Evolutionary conservation across 2,797 vertebrate genomes (phyloP).

Genomic region (Melanotaenia boesemani): DNA sequence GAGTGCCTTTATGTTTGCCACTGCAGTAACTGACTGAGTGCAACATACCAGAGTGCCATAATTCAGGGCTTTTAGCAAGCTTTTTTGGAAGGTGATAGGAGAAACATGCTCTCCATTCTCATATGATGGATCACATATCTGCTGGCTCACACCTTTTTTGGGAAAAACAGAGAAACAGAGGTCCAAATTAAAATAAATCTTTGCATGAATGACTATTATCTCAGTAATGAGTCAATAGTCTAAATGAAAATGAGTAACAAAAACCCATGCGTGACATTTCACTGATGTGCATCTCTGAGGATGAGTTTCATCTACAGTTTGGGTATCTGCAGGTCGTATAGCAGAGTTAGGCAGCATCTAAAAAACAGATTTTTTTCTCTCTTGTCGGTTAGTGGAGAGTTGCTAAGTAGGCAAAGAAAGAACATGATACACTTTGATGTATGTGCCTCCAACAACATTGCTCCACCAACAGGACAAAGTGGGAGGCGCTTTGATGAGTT

Average conservation of each 20-base stretch:
- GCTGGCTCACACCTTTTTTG: slow-evolving; percentile 41
- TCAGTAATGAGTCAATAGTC: too few species aligned
- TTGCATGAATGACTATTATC: not conserved
- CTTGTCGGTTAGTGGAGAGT: not conserved
- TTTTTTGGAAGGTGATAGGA: slow-evolving; percentile 65
- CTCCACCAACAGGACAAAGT: too few species aligned
- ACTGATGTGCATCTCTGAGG: not conserved
- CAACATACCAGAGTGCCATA: slow-evolving; percentile 50
- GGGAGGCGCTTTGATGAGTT: not conserved
- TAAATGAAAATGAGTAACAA: not conserved
- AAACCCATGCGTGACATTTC: not conserved
- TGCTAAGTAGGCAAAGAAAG: not conserved
- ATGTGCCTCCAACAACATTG: not conserved
- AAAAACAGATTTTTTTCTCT: not conserved
- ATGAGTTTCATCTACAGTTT: not conserved
- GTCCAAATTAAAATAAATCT: slow-evolving; percentile 28
- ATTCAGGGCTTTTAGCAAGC: slow-evolving; percentile 56
- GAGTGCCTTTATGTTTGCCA: slow-evolving; percentile 45
- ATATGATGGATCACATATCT: slow-evolving; percentile 55
- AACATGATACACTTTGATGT: not conserved
- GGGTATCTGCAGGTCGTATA: not conserved
- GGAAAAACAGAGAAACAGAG: slow-evolving; percentile 30
- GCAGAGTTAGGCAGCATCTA: not conserved
- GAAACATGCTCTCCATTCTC: slow-evolving; percentile 41
- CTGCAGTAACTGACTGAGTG: slow-evolving; percentile 35